These are phyloP conservation scores for Rhinolophus ferrumequinum DNA, from an alignment of 2,113 vertebrate genomes.

Conservation along the genomic window DNA sequence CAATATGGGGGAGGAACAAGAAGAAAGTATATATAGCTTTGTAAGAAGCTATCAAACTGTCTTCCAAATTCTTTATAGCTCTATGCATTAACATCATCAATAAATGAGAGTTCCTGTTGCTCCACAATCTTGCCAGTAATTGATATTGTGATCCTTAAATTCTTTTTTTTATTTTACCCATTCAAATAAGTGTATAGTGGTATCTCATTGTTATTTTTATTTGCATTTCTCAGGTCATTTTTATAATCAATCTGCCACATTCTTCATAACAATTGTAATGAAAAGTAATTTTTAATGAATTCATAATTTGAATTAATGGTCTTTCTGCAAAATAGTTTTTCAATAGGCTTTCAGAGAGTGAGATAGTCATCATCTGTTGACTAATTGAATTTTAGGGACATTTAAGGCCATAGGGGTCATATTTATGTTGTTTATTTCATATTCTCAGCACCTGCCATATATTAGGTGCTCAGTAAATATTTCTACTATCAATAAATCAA, in stretches of 20 bases:
- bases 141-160: not conserved
- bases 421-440: not conserved
- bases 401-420: not conserved
- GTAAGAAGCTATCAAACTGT: not conserved
- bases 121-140: not conserved
- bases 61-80: not conserved
- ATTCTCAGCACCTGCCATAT: not conserved
- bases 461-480: not conserved
- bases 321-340: not conserved
- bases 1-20: not conserved
- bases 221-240: not conserved
- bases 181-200: not conserved
- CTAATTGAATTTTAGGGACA: not conserved
- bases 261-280: not conserved
- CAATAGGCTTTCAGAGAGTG: not conserved
- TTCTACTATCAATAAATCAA: not conserved
- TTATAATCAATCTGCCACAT: not conserved
- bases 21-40: not conserved
- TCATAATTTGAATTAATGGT: not conserved
- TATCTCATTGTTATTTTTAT: not conserved
- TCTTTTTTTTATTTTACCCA: not conserved
- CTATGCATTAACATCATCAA: not conserved
- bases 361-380: not conserved
- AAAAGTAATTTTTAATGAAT: slow-evolving; percentile 31
- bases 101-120: not conserved